These are phyloP conservation scores for Augochlorella aurata DNA, from an alignment of 2,888 invertebrate species.

Conservation along the genomic window DNA sequence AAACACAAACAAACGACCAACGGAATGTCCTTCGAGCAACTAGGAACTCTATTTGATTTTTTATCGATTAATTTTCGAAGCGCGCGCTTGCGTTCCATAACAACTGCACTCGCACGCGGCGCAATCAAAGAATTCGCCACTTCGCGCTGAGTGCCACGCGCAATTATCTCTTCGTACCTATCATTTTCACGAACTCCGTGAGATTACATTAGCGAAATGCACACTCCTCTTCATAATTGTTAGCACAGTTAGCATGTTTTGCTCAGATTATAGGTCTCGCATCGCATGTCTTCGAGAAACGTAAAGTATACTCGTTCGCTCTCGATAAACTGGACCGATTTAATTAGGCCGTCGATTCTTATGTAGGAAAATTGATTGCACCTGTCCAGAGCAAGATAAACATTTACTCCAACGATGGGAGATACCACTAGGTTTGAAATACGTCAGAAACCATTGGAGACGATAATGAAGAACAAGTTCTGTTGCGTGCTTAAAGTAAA, in stretches of 20 bases:
- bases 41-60: slow-evolving; percentile 61
- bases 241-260: not conserved
- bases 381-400: not conserved
- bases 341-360: not conserved
- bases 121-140: slow-evolving; percentile 22
- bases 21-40: slow-evolving; percentile 38
- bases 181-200: not conserved
- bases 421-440: not conserved
- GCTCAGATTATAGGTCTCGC: too few species aligned
- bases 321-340: not conserved
- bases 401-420: not conserved
- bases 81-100: slow-evolving; percentile 13
- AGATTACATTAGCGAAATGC: not conserved
- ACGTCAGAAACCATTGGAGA: not conserved
- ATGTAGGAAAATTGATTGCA: not conserved
- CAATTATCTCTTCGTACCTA: not conserved
- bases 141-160: slow-evolving; percentile 17
- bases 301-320: not conserved
- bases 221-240: not conserved
- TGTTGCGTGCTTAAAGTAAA: not conserved
- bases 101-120: not conserved
- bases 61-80: slow-evolving; percentile 34
- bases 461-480: not conserved
- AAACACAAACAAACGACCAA: slow-evolving; percentile 11
- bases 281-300: too few species aligned